Percentiles rank a stretch among this genome's conserved stretches.
Conservation (phyloP, 2,797 vertebrate genomes). For the Petrocephalus schoutedeni region DNA sequence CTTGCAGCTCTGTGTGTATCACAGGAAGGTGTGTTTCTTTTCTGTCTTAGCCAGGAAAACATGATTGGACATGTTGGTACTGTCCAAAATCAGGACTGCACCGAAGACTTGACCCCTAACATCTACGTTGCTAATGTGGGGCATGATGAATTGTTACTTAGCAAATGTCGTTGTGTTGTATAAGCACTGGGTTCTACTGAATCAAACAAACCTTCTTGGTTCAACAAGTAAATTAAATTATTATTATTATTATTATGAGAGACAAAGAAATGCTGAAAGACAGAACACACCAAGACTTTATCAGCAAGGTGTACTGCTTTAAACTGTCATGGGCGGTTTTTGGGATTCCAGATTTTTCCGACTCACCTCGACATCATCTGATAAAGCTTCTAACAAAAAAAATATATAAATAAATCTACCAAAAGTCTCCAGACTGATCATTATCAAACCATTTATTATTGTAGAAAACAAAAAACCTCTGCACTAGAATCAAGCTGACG, state of each 20-base stretch:
- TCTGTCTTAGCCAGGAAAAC: background rate
- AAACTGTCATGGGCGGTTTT: background rate
- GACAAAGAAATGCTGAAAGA: background rate
- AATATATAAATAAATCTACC: background rate
- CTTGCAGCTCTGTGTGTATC: background rate
- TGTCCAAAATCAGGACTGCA: background rate
- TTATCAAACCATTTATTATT: conserved; percentile 42
- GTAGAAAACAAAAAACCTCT: conserved; percentile 26
- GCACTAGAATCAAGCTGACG: conserved; percentile 31
- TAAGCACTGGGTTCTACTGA: background rate
- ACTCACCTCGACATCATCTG: conserved; percentile 42
- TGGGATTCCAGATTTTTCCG: conserved; percentile 31
- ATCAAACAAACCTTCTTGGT: background rate
- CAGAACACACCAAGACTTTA: background rate
- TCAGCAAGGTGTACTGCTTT: background rate
- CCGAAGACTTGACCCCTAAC: background rate
- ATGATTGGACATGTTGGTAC: background rate
- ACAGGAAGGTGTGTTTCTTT: too few relatives aligned
- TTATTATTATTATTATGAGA: background rate
- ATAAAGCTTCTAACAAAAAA: conserved; percentile 16
- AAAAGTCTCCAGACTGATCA: conserved; percentile 42
- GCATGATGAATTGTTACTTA: background rate
- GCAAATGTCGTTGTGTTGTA: background rate
- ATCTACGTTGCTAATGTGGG: background rate
- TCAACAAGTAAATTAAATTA: background rate